These are phyloP conservation scores for Pseudococcus viburni DNA, from an alignment of 2,888 invertebrate species.

Conservation along the genomic window DNA sequence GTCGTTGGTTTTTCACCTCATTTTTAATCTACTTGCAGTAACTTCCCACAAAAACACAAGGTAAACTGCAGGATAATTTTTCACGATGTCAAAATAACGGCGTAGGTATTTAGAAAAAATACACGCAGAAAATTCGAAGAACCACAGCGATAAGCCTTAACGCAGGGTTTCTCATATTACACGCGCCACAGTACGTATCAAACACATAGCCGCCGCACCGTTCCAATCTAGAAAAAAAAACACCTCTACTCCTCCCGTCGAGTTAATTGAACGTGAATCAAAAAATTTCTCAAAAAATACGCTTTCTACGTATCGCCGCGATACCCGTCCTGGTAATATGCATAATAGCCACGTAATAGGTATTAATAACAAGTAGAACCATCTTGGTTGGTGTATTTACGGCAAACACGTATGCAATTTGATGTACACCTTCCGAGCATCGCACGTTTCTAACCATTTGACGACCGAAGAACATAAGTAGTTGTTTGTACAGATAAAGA, in stretches of 20 bases:
- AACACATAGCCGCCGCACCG: background rate
- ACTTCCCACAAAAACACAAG: no score
- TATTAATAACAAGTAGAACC: background rate
- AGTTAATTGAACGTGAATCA: background rate
- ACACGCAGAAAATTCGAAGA: no score
- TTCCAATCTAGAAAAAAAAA: background rate
- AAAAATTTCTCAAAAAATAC: background rate
- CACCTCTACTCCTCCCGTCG: background rate
- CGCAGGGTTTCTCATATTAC: background rate
- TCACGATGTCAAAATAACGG: no score
- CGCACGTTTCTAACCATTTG: background rate
- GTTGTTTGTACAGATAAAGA: constrained; percentile 1
- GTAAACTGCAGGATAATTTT: no score
- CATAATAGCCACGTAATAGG: background rate
- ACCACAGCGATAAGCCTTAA: background rate
- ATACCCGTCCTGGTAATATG: background rate
- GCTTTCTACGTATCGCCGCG: background rate
- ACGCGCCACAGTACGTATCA: background rate
- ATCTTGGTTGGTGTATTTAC: constrained; percentile 23
- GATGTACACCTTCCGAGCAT: background rate
- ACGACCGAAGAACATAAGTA: background rate
- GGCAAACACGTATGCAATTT: constrained; percentile 31
- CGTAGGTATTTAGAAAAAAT: no score
- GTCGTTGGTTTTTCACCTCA: no score
- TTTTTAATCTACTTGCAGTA: no score